Percentiles rank a stretch among this genome's conserved stretches.
phyloP scores from a whole-genome alignment of 2,888 invertebrate species.

The Cephus nigrinus region DNA sequence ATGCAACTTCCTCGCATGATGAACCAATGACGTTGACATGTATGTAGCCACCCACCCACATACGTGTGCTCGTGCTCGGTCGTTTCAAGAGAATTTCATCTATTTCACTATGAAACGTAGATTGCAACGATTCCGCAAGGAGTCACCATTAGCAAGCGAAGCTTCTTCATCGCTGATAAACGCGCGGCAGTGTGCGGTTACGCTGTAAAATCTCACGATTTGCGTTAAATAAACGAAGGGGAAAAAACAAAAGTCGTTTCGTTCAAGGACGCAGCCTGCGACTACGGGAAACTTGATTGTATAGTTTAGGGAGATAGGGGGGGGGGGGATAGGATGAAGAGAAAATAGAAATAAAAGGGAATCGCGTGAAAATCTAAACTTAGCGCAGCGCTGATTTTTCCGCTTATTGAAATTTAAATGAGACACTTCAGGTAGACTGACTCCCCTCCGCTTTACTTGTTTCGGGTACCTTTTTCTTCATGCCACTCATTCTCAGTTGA shows the following conservation, averaged over 20 bases:
- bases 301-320: background rate
- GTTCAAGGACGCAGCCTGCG: background rate
- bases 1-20: background rate
- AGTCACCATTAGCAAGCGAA: background rate
- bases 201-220: background rate
- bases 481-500: slow-evolving; percentile 43
- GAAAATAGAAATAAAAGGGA: background rate
- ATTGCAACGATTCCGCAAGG: background rate
- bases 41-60: background rate
- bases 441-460: background rate
- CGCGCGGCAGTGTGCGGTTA: background rate
- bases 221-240: background rate
- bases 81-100: background rate
- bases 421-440: background rate
- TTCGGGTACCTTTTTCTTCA: slow-evolving; percentile 36
- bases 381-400: background rate
- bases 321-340: background rate
- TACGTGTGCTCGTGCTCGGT: background rate
- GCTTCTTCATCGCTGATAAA: background rate
- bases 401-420: background rate
- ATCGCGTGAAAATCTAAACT: background rate
- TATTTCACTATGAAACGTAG: background rate
- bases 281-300: background rate
- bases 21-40: background rate
- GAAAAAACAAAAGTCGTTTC: background rate